Evolutionary conservation across 2,113 vertebrate species (phyloP).

Genomic region (Oryzias curvinotus): DNA sequence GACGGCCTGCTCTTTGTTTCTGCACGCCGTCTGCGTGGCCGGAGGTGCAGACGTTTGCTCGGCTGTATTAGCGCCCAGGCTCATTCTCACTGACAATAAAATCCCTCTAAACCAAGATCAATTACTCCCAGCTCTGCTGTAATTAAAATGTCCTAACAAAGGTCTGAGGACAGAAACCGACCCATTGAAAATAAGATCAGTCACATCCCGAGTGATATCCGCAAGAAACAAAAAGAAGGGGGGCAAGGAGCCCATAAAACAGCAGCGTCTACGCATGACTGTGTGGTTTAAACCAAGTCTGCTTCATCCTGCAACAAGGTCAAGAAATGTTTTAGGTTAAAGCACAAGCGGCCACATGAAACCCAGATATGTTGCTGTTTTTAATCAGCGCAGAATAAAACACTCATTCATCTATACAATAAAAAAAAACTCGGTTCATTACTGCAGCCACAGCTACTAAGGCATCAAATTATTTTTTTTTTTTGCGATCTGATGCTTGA

Average conservation of each 20-base stretch:
- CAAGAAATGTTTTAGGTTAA: slow-evolving; percentile 30
- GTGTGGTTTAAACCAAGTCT: slow-evolving; percentile 14
- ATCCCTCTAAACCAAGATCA: slow-evolving; percentile 78
- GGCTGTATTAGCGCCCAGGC: slow-evolving; percentile 69
- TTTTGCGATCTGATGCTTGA: slow-evolving; percentile 65
- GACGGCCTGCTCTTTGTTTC: slow-evolving; percentile 14
- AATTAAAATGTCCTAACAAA: slow-evolving; percentile 80
- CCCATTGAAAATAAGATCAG: slow-evolving; percentile 56
- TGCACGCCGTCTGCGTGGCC: slow-evolving; percentile 1
- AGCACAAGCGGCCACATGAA: slow-evolving; percentile 1
- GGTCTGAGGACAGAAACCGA: slow-evolving; percentile 66
- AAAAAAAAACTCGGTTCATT: slow-evolving; percentile 22
- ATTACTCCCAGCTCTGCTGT: slow-evolving; percentile 75
- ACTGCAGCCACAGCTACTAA: slow-evolving; percentile 40
- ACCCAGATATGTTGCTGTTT: slow-evolving; percentile 2
- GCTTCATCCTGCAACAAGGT: slow-evolving; percentile 26
- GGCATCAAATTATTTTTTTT: slow-evolving; percentile 64
- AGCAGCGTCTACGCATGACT: slow-evolving; percentile 3
- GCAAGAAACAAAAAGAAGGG: slow-evolving; percentile 28
- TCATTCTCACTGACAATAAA: slow-evolving; percentile 72
- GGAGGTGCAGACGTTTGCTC: slow-evolving; percentile 61
- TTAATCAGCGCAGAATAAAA: slow-evolving; percentile 32
- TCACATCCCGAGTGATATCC: slow-evolving; percentile 56
- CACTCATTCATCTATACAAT: slow-evolving; percentile 1
- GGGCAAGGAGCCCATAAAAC: slow-evolving; percentile 19